phyloP scores from a whole-genome alignment of 2,113 vertebrate species.

The Tympanuchus pallidicinctus region DNA sequence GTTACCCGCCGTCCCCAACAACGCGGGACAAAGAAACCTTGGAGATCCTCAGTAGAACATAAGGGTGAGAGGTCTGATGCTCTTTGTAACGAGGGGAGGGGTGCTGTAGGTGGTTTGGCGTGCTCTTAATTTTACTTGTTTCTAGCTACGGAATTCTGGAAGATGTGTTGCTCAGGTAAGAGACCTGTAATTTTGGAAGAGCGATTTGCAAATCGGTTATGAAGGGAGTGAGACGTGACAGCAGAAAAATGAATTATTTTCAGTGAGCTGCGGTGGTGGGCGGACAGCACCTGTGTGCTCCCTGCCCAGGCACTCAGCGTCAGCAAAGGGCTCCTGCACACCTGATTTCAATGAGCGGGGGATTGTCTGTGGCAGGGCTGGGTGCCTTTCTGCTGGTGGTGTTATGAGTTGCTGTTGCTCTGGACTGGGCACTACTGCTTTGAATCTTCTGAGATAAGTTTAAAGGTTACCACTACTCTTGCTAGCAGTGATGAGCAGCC shows the following conservation, averaged over 20 bases:
- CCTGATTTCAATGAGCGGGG: not conserved
- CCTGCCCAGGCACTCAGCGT: no score
- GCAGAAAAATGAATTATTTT: not conserved
- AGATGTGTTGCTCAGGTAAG: not conserved
- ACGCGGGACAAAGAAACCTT: not conserved
- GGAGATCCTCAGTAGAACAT: accelerated
- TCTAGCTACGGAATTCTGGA: not conserved
- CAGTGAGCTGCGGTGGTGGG: not conserved
- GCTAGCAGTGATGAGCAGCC: not conserved
- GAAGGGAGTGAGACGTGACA: not conserved
- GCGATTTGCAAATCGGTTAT: not conserved
- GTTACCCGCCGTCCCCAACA: not conserved
- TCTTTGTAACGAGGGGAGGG: no score
- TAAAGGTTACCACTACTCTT: not conserved
- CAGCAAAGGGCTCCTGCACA: not conserved
- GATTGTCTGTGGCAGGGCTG: not conserved
- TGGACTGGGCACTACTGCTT: not conserved
- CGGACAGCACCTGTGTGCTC: not conserved
- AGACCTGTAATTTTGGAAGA: not conserved
- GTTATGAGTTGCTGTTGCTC: not conserved
- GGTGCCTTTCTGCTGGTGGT: not conserved
- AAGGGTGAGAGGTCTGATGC: not conserved
- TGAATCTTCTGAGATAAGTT: not conserved
- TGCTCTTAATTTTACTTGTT: not conserved
- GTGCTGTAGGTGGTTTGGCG: accelerated